Base-by-base conservation (phyloP, 2,113 vertebrate species). In the Malurus elegans region DNA sequence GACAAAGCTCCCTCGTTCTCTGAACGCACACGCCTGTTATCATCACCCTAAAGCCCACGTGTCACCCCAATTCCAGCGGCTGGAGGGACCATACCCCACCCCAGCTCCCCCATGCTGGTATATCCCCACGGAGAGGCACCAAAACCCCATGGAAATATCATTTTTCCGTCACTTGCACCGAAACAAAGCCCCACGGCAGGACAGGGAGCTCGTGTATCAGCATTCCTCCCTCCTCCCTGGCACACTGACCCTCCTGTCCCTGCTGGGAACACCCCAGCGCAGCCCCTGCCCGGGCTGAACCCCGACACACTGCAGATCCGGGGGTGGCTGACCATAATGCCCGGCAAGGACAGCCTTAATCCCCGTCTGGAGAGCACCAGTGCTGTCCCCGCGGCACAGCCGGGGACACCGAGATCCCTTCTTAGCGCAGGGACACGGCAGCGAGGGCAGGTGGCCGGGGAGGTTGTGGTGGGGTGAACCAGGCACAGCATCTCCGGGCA, bases 71-170 rank as follows among this genome's bases (percentile, higher is more conserved):
- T 31, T 61, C 18, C 66, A 40, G 42, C 11, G 18, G n/a, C 42
- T 40, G 60, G 14, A 66, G 45, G 36, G 14, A 11, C 25, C 25
- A 4, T 0, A 7, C 18, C 21, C 25, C 19, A 26, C 29, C 44
- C 12, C 20, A 42, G 24, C 7, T 47, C 32, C 16, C 19, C 40
- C 5, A 1, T 2, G 1, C 18, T 1, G 3, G 10, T 34, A 36
- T 10, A 40, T 9, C 62, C 57, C 81, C 48, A 24, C 0, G 9
- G 12, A 48, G 40, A 92, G 34, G 26, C 14, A 32, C 78, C 20
- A 3, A 80, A 90, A 10, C 26, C 50, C 38, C 1, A 0, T 0
- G 12, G 51, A 62, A 40, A 24, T 12, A 3, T 5, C 60, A 53
- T 31, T 76, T 75, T 44, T 2, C 44, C 70, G 32, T 34, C 79